These are phyloP conservation scores for Stratiolaelaps scimitus DNA, from an alignment of 1,140 invertebrate genomes.

Conservation along the genomic window DNA sequence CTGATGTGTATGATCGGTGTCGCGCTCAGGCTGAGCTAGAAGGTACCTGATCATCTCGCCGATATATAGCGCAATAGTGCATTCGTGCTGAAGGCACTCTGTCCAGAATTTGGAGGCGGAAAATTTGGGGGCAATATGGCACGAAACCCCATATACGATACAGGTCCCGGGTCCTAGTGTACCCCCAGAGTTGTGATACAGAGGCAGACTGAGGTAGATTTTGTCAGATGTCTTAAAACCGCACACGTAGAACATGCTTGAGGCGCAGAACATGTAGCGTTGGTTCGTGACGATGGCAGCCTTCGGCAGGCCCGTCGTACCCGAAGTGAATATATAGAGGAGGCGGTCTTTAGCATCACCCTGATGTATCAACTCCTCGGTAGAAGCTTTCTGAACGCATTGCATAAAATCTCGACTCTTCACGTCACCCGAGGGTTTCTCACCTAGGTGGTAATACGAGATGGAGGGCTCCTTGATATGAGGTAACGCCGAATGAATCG, in stretches of 20 bases:
- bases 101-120: slow-evolving; percentile 86
- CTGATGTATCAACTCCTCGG: background rate
- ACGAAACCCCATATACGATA: slow-evolving; percentile 65
- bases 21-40: slow-evolving; percentile 61
- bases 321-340: slow-evolving; percentile 77
- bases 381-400: slow-evolving; percentile 3
- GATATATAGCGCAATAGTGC: slow-evolving; percentile 91
- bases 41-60: slow-evolving; percentile 97
- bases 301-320: slow-evolving; percentile 82
- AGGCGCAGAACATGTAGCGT: slow-evolving; percentile 50
- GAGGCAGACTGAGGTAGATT: slow-evolving; percentile 72
- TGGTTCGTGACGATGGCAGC: slow-evolving; percentile 67
- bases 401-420: background rate
- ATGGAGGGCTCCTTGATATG: slow-evolving; percentile 6
- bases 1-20: slow-evolving; percentile 68
- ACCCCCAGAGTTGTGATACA: slow-evolving; percentile 90
- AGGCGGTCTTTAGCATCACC: slow-evolving; percentile 33
- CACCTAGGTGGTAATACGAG: background rate
- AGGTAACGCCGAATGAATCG: background rate
- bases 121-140: slow-evolving; percentile 81
- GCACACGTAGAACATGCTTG: slow-evolving; percentile 44
- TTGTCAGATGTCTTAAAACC: slow-evolving; percentile 52
- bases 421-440: background rate
- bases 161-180: slow-evolving; percentile 65
- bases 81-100: slow-evolving; percentile 90